Percentiles rank a stretch among this genome's conserved stretches.
phyloP scores from a whole-genome alignment of 2,113 vertebrate species.

The Cololabis saira region DNA sequence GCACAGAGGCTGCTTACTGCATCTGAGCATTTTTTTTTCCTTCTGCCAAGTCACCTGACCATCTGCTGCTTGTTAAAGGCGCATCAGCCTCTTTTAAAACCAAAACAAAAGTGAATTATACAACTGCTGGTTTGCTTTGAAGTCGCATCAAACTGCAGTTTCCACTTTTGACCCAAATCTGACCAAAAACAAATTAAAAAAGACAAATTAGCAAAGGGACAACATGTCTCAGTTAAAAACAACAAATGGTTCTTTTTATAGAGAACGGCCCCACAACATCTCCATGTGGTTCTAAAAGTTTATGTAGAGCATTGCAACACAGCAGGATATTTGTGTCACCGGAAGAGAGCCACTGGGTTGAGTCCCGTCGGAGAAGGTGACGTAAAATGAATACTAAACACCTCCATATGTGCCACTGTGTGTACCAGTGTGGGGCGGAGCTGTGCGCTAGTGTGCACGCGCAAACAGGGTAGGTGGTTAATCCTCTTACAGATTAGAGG shows the following conservation, averaged over 20 bases:
- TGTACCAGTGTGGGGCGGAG: constrained; percentile 23
- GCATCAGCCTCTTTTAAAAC: constrained; percentile 48
- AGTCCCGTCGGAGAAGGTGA: constrained; percentile 36
- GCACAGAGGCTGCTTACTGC: constrained; percentile 43
- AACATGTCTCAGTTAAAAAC: no score
- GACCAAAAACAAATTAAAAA: background rate
- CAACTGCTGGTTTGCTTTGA: constrained; percentile 18
- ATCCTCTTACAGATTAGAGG: constrained; percentile 80
- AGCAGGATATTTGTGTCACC: constrained; percentile 20
- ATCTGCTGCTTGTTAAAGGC: constrained; percentile 65
- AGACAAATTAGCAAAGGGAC: no score
- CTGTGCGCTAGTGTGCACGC: constrained; percentile 48
- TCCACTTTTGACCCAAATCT: background rate
- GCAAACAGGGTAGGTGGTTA: constrained; percentile 68
- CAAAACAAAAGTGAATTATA: constrained; percentile 26
- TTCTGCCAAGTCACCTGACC: constrained; percentile 67
- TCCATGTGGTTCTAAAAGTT: background rate
- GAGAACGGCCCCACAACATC: background rate
- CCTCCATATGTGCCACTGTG: constrained; percentile 31
- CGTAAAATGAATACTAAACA: constrained; percentile 23
- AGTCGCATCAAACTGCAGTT: background rate
- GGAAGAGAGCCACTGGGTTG: constrained; percentile 15
- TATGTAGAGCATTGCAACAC: background rate
- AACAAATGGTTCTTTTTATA: background rate
- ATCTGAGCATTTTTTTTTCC: constrained; percentile 46